These are phyloP conservation scores for Ictidomys tridecemlineatus DNA, from an alignment of 2,113 vertebrate genomes.

Conservation along the genomic window DNA sequence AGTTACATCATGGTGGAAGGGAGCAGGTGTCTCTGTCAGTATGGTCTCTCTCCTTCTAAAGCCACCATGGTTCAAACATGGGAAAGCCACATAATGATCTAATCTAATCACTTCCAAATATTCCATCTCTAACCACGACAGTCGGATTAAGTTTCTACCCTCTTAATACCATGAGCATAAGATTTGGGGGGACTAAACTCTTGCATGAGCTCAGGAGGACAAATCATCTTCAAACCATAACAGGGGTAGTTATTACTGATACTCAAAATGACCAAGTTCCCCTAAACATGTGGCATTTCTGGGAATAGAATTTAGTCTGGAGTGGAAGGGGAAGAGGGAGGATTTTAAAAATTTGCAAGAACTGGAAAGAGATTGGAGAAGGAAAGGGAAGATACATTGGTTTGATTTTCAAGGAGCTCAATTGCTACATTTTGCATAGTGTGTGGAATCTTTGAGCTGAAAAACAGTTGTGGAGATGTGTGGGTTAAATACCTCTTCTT, in stretches of 20 bases:
- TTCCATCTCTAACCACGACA: neutral
- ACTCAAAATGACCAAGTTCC: neutral
- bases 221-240: neutral
- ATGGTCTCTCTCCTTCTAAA: neutral
- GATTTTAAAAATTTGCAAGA: neutral
- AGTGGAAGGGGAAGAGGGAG: neutral
- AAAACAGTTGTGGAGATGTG: neutral
- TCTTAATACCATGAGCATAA: neutral
- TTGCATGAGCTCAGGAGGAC: neutral
- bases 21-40: neutral
- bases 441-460: neutral
- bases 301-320: neutral
- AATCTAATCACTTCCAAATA: neutral
- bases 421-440: neutral
- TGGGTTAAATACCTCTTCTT: neutral
- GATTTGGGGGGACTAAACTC: neutral
- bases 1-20: neutral
- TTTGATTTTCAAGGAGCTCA: conserved; percentile 38
- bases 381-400: neutral
- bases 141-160: neutral
- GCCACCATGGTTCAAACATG: neutral
- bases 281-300: neutral
- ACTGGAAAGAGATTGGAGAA: neutral
- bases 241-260: neutral
- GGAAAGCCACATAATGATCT: neutral